Evolutionary conservation across 2,113 vertebrate genomes (phyloP).

Genomic region (Porphyrio hochstetteri): DNA sequence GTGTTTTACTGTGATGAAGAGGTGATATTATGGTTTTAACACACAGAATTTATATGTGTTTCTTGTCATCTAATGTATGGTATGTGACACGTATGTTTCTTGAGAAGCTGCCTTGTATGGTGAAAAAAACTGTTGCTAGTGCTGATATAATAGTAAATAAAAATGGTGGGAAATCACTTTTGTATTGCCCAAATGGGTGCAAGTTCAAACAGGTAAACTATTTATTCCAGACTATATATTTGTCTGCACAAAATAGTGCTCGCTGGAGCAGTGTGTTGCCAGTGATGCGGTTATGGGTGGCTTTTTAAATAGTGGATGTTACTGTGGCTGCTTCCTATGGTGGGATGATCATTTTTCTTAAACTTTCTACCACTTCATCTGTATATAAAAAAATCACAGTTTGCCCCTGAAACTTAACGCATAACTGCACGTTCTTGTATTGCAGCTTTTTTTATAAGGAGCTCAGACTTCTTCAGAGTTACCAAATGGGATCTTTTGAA

Average conservation of each 20-base stretch:
- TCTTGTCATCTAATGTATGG: neutral
- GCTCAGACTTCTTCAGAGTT: neutral
- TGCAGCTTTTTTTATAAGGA: neutral
- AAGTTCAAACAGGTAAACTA: neutral
- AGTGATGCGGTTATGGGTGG: neutral
- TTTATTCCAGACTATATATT: neutral
- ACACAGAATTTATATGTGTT: neutral
- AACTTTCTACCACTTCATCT: neutral
- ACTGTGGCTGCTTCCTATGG: neutral
- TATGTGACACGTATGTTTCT: neutral
- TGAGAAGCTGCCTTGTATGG: neutral
- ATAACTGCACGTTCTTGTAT: neutral
- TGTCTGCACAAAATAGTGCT: neutral
- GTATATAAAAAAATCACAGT: neutral
- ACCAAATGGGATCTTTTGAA: neutral
- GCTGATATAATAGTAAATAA: neutral
- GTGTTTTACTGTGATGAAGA: neutral
- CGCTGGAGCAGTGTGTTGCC: neutral
- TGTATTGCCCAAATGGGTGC: neutral
- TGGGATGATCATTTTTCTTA: neutral
- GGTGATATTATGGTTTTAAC: rapidly evolving
- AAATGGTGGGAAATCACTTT: neutral
- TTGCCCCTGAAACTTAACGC: neutral
- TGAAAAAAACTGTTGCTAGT: neutral
- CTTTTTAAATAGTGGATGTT: neutral